Evolutionary conservation across 92 coral and sea anemone species (phyloP), one percentile per base, ranked within the genome.

Genomic region (Palythoa grandiflora): DNA sequence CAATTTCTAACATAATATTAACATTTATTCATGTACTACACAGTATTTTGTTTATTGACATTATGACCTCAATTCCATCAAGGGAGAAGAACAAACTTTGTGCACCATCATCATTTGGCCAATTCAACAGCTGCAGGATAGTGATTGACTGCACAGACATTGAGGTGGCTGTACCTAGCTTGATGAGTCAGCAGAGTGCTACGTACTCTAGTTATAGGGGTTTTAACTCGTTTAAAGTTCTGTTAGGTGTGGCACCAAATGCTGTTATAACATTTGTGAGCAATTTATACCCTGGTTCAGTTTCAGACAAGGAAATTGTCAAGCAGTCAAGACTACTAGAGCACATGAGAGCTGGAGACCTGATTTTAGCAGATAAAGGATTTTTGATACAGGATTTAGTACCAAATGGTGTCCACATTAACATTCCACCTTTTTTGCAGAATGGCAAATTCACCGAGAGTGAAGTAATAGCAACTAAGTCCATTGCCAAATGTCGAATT

Each of bases 21-120:
- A 88, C 93, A 51, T 91, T 91, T 78, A 71, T 84, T 61, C 89
- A 86, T 85, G 86, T 91, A 19, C 71, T 91, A n/a, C 93, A 91
- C 48, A 73, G 38, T 5, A 61, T 90, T 17, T 17, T 90, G 37
- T 90, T 79, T 68, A 68, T 17, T 65, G 90, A 87, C 39, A 13
- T 90, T 21, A 90, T 79, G 87, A 90, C 78, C 9, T 54, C 55
- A 2, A 90, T 90, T 60, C 90, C 92, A 10, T 90, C 91, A 47
- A 88, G 91, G 80, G 54, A 79, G 47, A 88, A 88, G 51, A 88
- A 80, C 74, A 37, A 40, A 12, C 71, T 90, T 38, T 78, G 90
- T 61, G 59, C 88, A 17, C 93, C 87, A 7, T 87, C 88, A 53
- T 88, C 88, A 38, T 90, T 86, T 72, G 80, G 75, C 65, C 38